phyloP scores from a whole-genome alignment of 2,113 vertebrate species.

The Epinephelus cyanopodus region DNA sequence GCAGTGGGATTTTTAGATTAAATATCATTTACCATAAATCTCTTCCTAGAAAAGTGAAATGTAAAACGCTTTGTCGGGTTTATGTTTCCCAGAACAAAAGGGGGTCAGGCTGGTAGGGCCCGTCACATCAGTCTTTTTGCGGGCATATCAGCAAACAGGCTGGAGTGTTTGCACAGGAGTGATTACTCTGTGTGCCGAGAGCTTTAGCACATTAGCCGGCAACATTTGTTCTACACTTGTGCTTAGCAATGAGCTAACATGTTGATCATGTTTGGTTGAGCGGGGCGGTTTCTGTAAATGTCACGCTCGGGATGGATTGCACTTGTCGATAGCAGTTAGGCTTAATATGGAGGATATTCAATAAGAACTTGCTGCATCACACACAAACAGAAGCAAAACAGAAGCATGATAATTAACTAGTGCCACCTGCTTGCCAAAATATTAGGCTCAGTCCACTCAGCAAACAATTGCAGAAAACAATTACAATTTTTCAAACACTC shows the following conservation, averaged over 20 bases:
- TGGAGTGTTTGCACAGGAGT: constrained; percentile 48
- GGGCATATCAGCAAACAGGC: constrained; percentile 31
- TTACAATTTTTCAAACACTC: not conserved
- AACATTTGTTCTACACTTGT: constrained; percentile 38
- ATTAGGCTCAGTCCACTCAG: not conserved
- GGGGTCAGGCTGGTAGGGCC: constrained; percentile 48
- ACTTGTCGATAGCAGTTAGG: not conserved
- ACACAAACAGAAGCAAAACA: not conserved
- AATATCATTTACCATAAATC: constrained; percentile 74
- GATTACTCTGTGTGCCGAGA: constrained; percentile 44
- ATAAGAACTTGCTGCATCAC: not conserved
- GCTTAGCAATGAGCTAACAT: constrained; percentile 35
- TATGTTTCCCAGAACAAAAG: constrained; percentile 55
- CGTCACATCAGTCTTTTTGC: constrained; percentile 14
- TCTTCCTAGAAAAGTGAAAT: constrained; percentile 66
- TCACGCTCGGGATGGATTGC: not conserved
- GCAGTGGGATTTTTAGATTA: constrained; percentile 72
- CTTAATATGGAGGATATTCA: not conserved
- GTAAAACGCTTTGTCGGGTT: constrained; percentile 43
- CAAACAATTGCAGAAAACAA: not conserved
- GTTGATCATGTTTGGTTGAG: constrained; percentile 3
- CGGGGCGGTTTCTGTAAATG: constrained; percentile 13
- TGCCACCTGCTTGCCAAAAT: not conserved
- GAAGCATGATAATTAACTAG: too few relatives aligned
- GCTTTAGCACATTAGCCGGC: constrained; percentile 49